These are phyloP conservation scores for Drosophila oshimai DNA, from an alignment of 1,140 invertebrate species.

Conservation along the genomic window DNA sequence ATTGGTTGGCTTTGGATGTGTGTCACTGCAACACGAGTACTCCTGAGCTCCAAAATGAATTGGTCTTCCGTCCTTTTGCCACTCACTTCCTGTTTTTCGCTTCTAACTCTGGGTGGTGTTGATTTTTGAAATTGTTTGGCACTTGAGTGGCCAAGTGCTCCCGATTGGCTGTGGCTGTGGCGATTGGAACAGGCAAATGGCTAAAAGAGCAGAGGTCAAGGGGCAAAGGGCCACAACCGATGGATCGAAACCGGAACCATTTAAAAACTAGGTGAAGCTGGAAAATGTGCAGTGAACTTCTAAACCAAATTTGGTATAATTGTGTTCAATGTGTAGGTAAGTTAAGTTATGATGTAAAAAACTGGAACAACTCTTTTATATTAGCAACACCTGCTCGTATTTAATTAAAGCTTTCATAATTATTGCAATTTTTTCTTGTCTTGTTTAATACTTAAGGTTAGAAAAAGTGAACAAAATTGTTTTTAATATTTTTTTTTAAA, in stretches of 20 bases:
- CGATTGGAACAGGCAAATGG: conserved; percentile 34
- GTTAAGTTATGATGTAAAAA: too few species aligned
- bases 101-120: conserved; percentile 46
- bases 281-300: background rate
- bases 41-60: conserved; percentile 51
- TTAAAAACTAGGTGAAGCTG: conserved; percentile 22
- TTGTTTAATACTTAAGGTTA: too few species aligned
- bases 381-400: too few species aligned
- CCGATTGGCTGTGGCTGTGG: conserved; percentile 46
- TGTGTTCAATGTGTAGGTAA: too few species aligned
- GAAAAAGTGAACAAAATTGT: too few species aligned
- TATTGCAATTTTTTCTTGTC: too few species aligned
- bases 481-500: too few species aligned
- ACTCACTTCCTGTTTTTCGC: conserved; percentile 8
- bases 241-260: background rate
- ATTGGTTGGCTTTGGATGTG: conserved; percentile 29
- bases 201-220: conserved; percentile 4
- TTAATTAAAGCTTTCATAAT: too few species aligned
- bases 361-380: too few species aligned
- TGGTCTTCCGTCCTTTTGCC: conserved; percentile 28
- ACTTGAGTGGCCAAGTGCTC: conserved; percentile 71
- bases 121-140: conserved; percentile 80
- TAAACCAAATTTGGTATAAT: conserved; percentile 4
- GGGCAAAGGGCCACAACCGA: background rate
- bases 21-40: conserved; percentile 22